Evolutionary conservation across 2,888 invertebrate genomes (phyloP), one percentile per base, ranked within the genome.

Genomic region (Apamea sordens): DNA sequence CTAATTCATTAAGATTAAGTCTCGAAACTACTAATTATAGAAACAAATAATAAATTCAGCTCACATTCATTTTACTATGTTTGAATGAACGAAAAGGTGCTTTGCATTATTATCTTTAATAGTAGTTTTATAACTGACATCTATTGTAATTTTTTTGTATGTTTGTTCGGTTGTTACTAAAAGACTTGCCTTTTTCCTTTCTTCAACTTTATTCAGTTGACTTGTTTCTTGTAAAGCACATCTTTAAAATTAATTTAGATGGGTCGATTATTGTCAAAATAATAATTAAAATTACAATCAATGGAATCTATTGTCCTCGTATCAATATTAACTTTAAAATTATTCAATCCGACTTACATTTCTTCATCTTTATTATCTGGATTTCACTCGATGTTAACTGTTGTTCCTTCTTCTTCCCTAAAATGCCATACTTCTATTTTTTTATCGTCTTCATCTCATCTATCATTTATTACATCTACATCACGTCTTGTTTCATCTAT

Each of bases 41-140:
- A 68, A 28, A 56, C 28, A 63, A 36, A 74, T 79, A 72, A 87
- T 53, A 13, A 53, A 85, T 87, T 85, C 85, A 73, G n/a, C 28
- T 69, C 88, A 64, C 85, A 85, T 75, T 61, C 72, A 11, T n/a
- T 69, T 84, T 65, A 87, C 74, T 64, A 47, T 67, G 69, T 72
- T 63, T 69, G 85, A 85, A 84, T 85, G 68, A 75, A 73, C 65
- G 76, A 87, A 77, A 73, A 68, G 76, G 70, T 84, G 59, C 50
- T 84, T 77, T 75, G 72, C 76, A 87, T 85, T 84, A 87, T 85
- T 84, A 75, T 24, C 44, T 83, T 84, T 67, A 73, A 80, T 77
- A 79, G 67, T 47, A 24, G 44, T 63, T 76, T 84, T 84, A 59
- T 68, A 63, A 28, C 8, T 70, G 15, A 36, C 24, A 41, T 64